Evolutionary conservation across 2,888 invertebrate species (phyloP).

Genomic region (Ochropleura leucogaster): DNA sequence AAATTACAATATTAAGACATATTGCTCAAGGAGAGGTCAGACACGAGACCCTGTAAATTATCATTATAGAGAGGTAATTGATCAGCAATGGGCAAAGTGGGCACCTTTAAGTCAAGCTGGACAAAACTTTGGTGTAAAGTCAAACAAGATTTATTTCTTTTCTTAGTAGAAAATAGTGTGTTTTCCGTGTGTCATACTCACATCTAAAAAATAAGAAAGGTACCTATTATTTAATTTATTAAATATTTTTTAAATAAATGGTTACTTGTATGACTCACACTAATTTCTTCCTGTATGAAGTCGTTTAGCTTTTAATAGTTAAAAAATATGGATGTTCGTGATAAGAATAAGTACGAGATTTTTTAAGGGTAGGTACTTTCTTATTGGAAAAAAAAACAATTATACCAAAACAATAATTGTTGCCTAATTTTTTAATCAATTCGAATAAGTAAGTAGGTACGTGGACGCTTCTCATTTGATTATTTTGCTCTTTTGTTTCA

Average conservation of each 20-base stretch:
- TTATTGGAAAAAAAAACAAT: too few relatives aligned
- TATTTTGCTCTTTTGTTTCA: too few relatives aligned
- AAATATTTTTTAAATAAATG: not conserved
- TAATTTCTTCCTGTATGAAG: not conserved
- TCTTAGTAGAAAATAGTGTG: conserved; percentile 44
- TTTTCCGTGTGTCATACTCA: conserved; percentile 21
- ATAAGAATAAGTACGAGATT: too few relatives aligned
- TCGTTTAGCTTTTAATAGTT: not conserved
- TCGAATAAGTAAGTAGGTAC: too few relatives aligned
- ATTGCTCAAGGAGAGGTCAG: conserved; percentile 35
- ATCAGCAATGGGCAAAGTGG: conserved; percentile 38
- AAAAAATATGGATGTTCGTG: not conserved
- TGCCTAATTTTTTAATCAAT: too few relatives aligned
- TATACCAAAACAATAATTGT: too few relatives aligned
- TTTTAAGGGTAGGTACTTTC: not conserved
- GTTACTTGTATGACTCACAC: not conserved
- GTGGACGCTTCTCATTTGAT: too few relatives aligned
- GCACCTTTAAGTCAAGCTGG: conserved; percentile 30
- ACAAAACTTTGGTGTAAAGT: conserved; percentile 43
- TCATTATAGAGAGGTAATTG: conserved; percentile 29
- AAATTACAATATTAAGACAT: conserved; percentile 17
- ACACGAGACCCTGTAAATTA: conserved; percentile 40
- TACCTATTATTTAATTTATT: conserved; percentile 15
- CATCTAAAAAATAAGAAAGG: conserved; percentile 27
- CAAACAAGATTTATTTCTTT: conserved; percentile 53